Base-by-base conservation (phyloP, 2,888 invertebrate species). In the Macrostomum cliftonense region DNA sequence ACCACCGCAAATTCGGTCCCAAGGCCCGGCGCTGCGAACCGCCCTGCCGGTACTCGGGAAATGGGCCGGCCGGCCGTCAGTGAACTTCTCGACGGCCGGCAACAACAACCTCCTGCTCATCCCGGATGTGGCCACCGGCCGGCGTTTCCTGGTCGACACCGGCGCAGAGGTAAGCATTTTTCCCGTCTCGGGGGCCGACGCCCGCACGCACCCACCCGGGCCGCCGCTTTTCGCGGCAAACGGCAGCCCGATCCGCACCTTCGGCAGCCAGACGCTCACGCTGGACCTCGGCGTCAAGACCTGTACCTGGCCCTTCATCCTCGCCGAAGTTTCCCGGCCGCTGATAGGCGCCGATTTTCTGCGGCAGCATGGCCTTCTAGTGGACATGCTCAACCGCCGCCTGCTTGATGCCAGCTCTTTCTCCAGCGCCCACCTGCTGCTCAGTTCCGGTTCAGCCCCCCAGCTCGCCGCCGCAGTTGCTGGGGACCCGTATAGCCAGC, bases 261-360 rank as follows among this genome's bases (percentile, higher is more conserved):
- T 43, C 28, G 43, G 17, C 17, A 43, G 14, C n/a, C 43, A 16
- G n/a, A 16, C 16, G 7, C 14, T 43, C 4, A 20, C 43, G 20
- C 17, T 43, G 5, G 21, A n/a, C 14, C 20, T 43, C 45, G 50
- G 42, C 45, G 49, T 12, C 28, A 28, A 28, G 28, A 9, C 28
- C 28, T 42, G 45, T 16, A 28, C 28, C 19, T 54, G 53, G 37
- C 36, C 45, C 11, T 55, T 55, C 42, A 47, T 49, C 14, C 45
- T 56, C 1, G 54, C 52, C 12, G 50, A 57, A 38, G 49, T 55
- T 39, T 20, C 39, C 1, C 39, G 45, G 43, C 54, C 57, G 20
- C 52, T 55, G 19, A 45, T 57, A 13, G 55, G 50, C 28, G 53
- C 51, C 12, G 56, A 57, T 49, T 54, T 55, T 5, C 42, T 46